Percentiles rank a stretch among this genome's conserved stretches.
Conservation (phyloP, 2,113 vertebrate genomes). For the Eulemur macaco region DNA sequence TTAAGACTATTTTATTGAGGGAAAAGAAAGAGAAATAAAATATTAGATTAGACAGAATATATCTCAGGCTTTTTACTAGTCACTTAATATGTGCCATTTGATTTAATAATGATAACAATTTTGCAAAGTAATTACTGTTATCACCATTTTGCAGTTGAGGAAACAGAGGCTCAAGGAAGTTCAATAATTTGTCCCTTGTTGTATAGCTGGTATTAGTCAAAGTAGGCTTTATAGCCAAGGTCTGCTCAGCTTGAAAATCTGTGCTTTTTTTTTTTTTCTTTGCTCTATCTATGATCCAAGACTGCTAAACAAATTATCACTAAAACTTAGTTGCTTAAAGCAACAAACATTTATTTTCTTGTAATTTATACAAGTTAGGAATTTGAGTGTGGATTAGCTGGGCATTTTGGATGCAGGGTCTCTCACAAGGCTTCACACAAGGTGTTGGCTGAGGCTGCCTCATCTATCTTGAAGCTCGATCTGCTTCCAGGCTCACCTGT, state of each 20-base stretch:
- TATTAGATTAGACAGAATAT: background rate
- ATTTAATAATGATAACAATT: background rate
- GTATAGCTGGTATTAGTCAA: background rate
- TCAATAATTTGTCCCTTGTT: background rate
- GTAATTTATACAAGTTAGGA: background rate
- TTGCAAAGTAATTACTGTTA: background rate
- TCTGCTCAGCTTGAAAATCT: background rate
- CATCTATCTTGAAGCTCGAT: background rate
- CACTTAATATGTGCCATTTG: background rate
- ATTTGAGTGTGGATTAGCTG: background rate
- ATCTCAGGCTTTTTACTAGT: background rate
- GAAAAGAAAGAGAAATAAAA: slow-evolving; percentile 10
- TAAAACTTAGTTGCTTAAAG: background rate
- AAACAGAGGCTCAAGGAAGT: background rate
- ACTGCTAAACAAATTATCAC: slow-evolving; percentile 12
- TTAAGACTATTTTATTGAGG: background rate
- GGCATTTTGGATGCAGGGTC: background rate
- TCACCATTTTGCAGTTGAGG: background rate
- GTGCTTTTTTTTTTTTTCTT: background rate
- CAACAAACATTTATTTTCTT: background rate
- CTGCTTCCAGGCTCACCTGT: background rate
- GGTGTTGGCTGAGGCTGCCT: background rate
- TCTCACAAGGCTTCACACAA: background rate
- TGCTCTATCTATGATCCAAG: background rate
- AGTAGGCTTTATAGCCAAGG: background rate